A percentile compares a stretch with the other conserved stretches of the same genome.
Evolutionary conservation across 2,797 vertebrate species (phyloP).

Genomic region (Cheirogaleus major): DNA sequence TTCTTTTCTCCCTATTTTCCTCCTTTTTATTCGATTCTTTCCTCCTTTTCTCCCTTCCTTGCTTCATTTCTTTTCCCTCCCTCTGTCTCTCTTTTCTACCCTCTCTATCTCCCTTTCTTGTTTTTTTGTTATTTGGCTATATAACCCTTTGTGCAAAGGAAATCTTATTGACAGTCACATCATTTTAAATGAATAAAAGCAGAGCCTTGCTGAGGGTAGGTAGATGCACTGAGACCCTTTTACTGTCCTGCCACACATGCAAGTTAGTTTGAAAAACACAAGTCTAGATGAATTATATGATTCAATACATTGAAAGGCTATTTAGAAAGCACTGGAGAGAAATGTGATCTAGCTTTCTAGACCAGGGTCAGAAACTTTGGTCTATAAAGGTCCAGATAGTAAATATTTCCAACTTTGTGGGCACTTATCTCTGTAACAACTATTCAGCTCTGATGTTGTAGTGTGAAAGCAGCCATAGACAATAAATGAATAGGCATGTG

Average conservation of each 20-base stretch:
- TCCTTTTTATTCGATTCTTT: not conserved
- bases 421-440: not conserved
- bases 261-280: not conserved
- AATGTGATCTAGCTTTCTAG: not conserved
- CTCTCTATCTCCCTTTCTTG: not conserved
- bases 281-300: not conserved
- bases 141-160: not conserved
- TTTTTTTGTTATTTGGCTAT: not conserved
- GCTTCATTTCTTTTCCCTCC: not conserved
- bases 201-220: not conserved
- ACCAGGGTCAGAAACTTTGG: not conserved
- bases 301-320: not conserved
- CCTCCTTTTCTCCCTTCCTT: not conserved
- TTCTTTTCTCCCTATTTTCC: not conserved
- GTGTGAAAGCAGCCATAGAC: not conserved
- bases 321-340: conserved; percentile 2
- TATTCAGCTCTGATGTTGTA: not conserved
- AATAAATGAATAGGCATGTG: not conserved
- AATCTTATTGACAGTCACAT: not conserved
- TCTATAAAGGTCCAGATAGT: not conserved
- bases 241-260: not conserved
- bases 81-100: too few species aligned
- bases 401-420: not conserved
- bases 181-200: not conserved
- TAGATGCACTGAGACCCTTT: not conserved